Percentiles rank a stretch among this genome's conserved stretches.
These are phyloP conservation scores for Heterochromis multidens DNA, from an alignment of 2,113 vertebrate species.

Conservation along the genomic window DNA sequence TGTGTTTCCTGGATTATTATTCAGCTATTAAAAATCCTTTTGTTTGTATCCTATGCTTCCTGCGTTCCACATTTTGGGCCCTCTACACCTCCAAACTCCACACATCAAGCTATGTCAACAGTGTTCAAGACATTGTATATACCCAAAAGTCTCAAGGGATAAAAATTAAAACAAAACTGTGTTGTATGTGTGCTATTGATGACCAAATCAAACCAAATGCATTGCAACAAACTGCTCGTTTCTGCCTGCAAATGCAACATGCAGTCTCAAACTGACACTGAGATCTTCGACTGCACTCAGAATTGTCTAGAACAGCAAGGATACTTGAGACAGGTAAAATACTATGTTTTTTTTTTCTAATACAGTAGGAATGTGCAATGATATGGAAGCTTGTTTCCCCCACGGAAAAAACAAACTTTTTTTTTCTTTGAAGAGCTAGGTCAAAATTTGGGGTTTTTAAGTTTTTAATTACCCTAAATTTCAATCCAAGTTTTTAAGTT, in stretches of 20 bases:
- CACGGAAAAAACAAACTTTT: too few relatives aligned
- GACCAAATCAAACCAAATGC: accelerated
- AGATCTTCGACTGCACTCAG: not conserved
- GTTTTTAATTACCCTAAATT: too few relatives aligned
- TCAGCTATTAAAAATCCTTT: not conserved
- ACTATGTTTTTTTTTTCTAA: not conserved
- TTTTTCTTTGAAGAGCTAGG: not conserved
- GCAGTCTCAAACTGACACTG: too few relatives aligned
- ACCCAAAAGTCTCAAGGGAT: not conserved
- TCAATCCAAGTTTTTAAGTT: too few relatives aligned
- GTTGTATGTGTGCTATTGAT: not conserved
- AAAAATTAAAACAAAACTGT: not conserved
- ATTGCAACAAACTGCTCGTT: not conserved
- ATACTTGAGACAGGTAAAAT: not conserved
- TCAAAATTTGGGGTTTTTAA: accelerated
- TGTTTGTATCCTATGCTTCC: not conserved
- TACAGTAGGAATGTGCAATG: not conserved
- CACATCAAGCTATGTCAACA: not conserved
- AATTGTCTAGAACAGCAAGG: not conserved
- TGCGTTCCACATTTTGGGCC: not conserved
- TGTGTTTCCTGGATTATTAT: not conserved
- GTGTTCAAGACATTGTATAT: not conserved
- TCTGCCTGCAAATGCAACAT: not conserved
- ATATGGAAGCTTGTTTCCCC: not conserved
- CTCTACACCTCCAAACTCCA: not conserved